phyloP scores from a whole-genome alignment of 2,113 vertebrate species.

The Sorex araneus region DNA sequence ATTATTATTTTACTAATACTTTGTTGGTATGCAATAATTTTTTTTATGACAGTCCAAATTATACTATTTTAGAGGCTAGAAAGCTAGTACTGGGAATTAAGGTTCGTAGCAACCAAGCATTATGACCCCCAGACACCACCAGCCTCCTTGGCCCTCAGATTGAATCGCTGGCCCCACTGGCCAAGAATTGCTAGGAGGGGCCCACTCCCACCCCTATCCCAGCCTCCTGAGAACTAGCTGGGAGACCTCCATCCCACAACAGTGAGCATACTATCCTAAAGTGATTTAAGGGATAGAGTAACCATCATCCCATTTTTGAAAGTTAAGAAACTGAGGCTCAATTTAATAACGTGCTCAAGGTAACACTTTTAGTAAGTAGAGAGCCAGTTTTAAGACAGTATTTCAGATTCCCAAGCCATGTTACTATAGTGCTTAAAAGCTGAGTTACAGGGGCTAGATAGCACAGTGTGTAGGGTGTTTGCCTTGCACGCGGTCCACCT shows the following conservation, averaged over 20 bases:
- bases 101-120: too few relatives aligned
- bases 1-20: slow-evolving; percentile 28
- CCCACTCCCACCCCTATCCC: too few relatives aligned
- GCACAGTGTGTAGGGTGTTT: too few relatives aligned
- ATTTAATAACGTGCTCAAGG: neutral
- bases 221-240: too few relatives aligned
- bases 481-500: too few relatives aligned
- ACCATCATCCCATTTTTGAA: neutral
- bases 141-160: too few relatives aligned
- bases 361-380: neutral
- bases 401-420: neutral
- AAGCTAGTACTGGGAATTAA: too few relatives aligned
- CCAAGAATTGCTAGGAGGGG: too few relatives aligned
- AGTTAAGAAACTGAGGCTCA: neutral
- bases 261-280: neutral
- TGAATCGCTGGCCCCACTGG: too few relatives aligned
- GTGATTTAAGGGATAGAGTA: neutral
- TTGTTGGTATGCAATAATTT: neutral
- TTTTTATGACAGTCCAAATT: slow-evolving; percentile 18
- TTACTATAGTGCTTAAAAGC: neutral
- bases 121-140: too few relatives aligned
- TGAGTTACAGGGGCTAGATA: too few relatives aligned
- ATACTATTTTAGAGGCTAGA: neutral
- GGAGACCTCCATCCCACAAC: too few relatives aligned
- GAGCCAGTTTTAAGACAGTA: neutral